Evolutionary conservation across 1,140 invertebrate species (phyloP).

Genomic region (Drosophila teissieri): DNA sequence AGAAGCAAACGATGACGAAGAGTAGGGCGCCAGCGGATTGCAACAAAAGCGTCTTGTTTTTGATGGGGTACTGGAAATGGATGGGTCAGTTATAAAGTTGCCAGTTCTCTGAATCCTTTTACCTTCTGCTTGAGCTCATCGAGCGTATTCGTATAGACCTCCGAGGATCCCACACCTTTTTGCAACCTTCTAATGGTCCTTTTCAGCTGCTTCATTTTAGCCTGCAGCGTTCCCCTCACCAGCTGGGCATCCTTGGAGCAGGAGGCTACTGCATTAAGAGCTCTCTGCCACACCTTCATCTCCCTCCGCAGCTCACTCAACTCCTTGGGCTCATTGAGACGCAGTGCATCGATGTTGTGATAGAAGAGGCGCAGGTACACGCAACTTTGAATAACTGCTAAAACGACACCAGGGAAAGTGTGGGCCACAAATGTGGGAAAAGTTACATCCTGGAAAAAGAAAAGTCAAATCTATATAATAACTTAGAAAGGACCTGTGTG

Average conservation of each 20-base stretch:
- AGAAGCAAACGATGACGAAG: constrained; percentile 89
- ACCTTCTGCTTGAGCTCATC: constrained; percentile 87
- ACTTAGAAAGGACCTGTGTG: not conserved
- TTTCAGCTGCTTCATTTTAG: constrained; percentile 87
- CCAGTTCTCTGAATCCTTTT: constrained; percentile 49
- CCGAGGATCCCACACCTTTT: constrained; percentile 86
- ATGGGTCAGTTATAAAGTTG: not conserved
- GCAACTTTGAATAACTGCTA: constrained; percentile 87
- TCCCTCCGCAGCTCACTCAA: constrained; percentile 90
- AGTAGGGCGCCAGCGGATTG: constrained; percentile 88
- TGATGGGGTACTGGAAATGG: constrained; percentile 88
- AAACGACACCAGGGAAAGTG: constrained; percentile 88
- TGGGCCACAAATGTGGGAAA: constrained; percentile 90
- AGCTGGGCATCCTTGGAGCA: constrained; percentile 91
- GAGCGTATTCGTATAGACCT: constrained; percentile 88
- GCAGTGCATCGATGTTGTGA: constrained; percentile 86
- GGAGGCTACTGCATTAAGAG: constrained; percentile 88
- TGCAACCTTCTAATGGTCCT: constrained; percentile 87
- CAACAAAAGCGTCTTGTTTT: constrained; percentile 87
- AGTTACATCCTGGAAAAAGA: constrained; percentile 87
- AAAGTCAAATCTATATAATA: not conserved
- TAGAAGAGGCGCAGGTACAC: constrained; percentile 88
- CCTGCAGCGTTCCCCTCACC: constrained; percentile 88
- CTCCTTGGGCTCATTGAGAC: constrained; percentile 89
- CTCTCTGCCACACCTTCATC: constrained; percentile 90